Percentiles rank a stretch among this genome's conserved stretches.
Conservation (phyloP, 2,797 vertebrate genomes). For the Picus viridis region DNA sequence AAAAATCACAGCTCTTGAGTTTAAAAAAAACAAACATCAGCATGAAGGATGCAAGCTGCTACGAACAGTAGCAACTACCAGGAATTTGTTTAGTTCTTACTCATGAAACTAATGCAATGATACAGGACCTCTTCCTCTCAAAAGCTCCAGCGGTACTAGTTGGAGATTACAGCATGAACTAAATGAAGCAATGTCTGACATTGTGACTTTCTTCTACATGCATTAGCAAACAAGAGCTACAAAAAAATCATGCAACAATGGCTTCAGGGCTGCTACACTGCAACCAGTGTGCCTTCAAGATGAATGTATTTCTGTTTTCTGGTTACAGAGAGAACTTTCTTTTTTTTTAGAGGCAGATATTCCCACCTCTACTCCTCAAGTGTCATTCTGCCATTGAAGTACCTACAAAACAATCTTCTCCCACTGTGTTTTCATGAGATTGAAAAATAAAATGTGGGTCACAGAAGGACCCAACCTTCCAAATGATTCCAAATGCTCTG, state of each 20-base stretch:
- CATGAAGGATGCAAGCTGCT: neutral
- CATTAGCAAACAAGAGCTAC: neutral
- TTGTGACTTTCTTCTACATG: neutral
- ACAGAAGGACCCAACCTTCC: neutral
- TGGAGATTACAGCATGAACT: neutral
- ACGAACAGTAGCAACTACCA: neutral
- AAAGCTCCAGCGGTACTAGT: neutral
- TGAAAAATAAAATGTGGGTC: neutral
- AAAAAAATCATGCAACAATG: neutral
- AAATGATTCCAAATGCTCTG: neutral
- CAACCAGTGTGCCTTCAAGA: neutral
- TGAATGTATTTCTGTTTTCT: neutral
- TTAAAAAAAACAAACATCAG: neutral
- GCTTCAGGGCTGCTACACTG: neutral
- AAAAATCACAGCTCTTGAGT: neutral
- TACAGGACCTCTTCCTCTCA: neutral
- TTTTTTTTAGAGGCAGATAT: neutral
- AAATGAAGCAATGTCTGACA: neutral
- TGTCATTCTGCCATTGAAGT: neutral
- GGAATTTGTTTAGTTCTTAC: neutral
- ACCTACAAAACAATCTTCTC: neutral
- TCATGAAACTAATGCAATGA: neutral
- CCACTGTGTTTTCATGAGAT: neutral
- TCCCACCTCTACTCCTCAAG: neutral
- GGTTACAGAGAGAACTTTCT: neutral